Base-by-base conservation (phyloP, 1,140 invertebrate species). In the Megathymus violae region DNA sequence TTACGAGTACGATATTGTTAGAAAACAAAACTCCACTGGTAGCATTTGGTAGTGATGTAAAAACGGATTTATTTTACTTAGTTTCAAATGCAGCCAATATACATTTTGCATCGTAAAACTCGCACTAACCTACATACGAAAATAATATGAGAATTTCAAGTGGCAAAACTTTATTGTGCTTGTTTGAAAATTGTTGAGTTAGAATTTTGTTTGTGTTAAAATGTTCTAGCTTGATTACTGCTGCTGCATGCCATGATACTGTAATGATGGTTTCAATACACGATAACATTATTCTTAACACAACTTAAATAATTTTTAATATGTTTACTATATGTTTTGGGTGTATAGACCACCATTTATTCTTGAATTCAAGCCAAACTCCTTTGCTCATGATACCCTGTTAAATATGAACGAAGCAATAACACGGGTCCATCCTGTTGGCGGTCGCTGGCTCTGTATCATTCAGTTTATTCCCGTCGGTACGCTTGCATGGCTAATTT, bases 161-260 rank as follows among this genome's bases (percentile, higher is more conserved):
- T 46, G 43, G 54, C 41, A 59, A 46, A 59, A 59, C 54, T 59
- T 59, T 59, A 59, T 59, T 46, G 43, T 22, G 16, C 27, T 59
- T 59, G 54, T 59, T 47, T 31, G 15, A 10, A 17, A 59, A 59
- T 31, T 47, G 43, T 47, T 47, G 36, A 13, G 50, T 52, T 52
- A 52, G 50, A 25, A 22, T 25, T 47, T 25, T 36, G 41, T 47
- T 59, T 59, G 41, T 59, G 4, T 59, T 16, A 50, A 50, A 52
- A 40, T 34, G 47, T 36, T 36, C 1, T 11, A n/a, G 11, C 9
- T 9, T 22, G 19, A 22, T 22, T 3, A 22, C 5, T 22, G 19
- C 5, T 22, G 19, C 2, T 3, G 19, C 19, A 22, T 22, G 2
- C 19, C n/a, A n/a, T n/a, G n/a, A n/a, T n/a, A n/a, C n/a, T n/a